These are phyloP conservation scores for Sabatieria punctata DNA, from an alignment of 2,888 invertebrate genomes.

Conservation along the genomic window DNA sequence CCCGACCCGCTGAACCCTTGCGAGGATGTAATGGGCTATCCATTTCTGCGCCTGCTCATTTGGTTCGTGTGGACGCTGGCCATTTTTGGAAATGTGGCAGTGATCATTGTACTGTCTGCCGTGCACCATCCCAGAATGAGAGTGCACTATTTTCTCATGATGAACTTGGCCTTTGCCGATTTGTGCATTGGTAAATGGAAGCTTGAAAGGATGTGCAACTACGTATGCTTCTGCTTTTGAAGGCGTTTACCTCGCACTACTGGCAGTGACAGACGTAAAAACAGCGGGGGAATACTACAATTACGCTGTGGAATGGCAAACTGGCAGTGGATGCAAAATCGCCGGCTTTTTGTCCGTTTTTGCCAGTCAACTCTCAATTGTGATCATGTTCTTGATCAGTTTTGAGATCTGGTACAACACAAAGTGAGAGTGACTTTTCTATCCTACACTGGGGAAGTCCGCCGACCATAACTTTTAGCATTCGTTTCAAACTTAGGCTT, in stretches of 20 bases:
- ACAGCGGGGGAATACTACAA: conserved; percentile 87
- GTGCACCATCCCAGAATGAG: conserved; percentile 46
- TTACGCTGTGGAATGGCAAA: conserved; percentile 93
- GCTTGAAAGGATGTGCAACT: neutral
- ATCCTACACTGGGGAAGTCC: no score
- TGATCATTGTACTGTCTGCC: conserved; percentile 60
- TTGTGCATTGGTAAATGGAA: conserved; percentile 64
- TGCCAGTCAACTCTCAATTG: conserved; percentile 77
- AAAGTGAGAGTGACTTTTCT: conserved; percentile 13
- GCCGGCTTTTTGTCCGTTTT: conserved; percentile 86
- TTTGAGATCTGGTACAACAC: conserved; percentile 29
- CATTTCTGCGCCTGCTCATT: conserved; percentile 45
- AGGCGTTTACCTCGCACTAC: conserved; percentile 62
- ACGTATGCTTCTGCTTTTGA: conserved; percentile 15
- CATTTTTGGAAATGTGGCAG: conserved; percentile 83
- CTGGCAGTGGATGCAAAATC: conserved; percentile 56
- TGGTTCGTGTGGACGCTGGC: conserved; percentile 92
- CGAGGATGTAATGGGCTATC: conserved; percentile 64
- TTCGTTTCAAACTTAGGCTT: no score
- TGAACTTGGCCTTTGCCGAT: conserved; percentile 88
- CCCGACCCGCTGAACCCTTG: conserved; percentile 70
- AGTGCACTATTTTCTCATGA: conserved; percentile 84
- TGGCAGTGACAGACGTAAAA: conserved; percentile 86
- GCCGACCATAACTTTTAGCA: no score
- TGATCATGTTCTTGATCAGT: conserved; percentile 74